These are phyloP conservation scores for Cotesia glomerata DNA, from an alignment of 1,140 invertebrate genomes.

Conservation along the genomic window DNA sequence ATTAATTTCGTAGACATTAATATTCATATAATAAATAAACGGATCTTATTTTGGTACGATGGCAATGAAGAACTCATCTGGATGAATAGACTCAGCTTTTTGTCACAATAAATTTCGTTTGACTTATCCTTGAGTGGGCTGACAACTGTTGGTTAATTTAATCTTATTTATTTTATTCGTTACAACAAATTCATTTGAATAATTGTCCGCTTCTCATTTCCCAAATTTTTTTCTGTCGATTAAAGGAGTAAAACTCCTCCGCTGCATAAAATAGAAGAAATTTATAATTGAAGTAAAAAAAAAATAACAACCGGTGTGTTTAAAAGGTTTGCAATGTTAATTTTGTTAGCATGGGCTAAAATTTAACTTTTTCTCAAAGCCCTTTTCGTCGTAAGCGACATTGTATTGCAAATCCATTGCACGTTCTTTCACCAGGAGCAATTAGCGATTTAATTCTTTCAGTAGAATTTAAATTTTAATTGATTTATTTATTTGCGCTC, in stretches of 20 bases:
- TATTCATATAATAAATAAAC: slow-evolving; percentile 45
- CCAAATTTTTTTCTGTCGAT: not conserved
- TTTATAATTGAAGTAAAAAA: not conserved
- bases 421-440: slow-evolving; percentile 48
- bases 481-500: slow-evolving; percentile 51
- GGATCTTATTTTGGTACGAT: slow-evolving; percentile 33
- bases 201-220: not conserved
- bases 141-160: not conserved
- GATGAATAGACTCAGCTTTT: slow-evolving; percentile 37
- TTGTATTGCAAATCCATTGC: slow-evolving; percentile 50
- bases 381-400: not conserved
- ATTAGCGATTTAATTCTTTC: slow-evolving; percentile 55
- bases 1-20: slow-evolving; percentile 51
- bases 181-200: not conserved
- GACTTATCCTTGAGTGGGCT: too few species aligned
- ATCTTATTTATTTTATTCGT: not conserved
- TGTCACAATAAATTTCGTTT: not conserved
- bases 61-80: slow-evolving; percentile 43
- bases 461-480: slow-evolving; percentile 60
- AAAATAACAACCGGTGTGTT: not conserved
- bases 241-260: too few species aligned
- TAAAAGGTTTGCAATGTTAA: not conserved
- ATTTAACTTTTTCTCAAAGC: too few species aligned
- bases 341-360: not conserved
- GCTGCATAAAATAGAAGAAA: too few species aligned